Evolutionary conservation across 2,797 vertebrate species (phyloP).

Genomic region (Paedocypris micromegethes): DNA sequence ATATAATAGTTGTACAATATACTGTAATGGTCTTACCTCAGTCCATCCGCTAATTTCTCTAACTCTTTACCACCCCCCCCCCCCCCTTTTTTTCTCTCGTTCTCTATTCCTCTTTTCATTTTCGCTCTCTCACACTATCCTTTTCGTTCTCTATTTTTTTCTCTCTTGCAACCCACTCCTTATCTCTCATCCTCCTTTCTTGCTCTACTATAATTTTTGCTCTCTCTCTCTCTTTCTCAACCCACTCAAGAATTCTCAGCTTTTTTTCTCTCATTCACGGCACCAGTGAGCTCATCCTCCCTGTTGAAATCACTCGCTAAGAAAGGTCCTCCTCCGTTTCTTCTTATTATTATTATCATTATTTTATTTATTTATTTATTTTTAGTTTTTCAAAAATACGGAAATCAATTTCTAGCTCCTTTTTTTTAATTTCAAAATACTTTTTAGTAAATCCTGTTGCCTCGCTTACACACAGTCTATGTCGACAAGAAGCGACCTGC

Average conservation of each 20-base stretch:
- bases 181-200: too few relatives aligned
- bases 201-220: conserved; percentile 31
- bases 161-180: too few relatives aligned
- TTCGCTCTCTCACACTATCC: too few relatives aligned
- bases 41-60: too few relatives aligned
- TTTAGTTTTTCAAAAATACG: conserved; percentile 12
- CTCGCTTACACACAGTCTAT: conserved; percentile 21
- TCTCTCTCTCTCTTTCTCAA: conserved; percentile 19
- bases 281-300: conserved; percentile 24
- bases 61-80: too few relatives aligned
- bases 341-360: neutral
- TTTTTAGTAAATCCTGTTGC: neutral
- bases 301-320: conserved; percentile 26
- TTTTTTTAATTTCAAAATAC: neutral
- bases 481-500: conserved; percentile 10
- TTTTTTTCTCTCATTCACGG: conserved; percentile 34
- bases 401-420: conserved; percentile 5
- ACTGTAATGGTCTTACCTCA: too few relatives aligned
- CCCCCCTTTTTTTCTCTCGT: too few relatives aligned
- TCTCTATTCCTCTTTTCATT: too few relatives aligned
- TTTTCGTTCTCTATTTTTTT: too few relatives aligned
- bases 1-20: too few relatives aligned
- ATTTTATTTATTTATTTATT: too few relatives aligned
- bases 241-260: conserved; percentile 26
- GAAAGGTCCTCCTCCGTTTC: neutral